A percentile compares a stretch with the other conserved stretches of the same genome.
These are phyloP conservation scores for Sycobia sp. DNA, from an alignment of 1,140 invertebrate genomes.

Conservation along the genomic window DNA sequence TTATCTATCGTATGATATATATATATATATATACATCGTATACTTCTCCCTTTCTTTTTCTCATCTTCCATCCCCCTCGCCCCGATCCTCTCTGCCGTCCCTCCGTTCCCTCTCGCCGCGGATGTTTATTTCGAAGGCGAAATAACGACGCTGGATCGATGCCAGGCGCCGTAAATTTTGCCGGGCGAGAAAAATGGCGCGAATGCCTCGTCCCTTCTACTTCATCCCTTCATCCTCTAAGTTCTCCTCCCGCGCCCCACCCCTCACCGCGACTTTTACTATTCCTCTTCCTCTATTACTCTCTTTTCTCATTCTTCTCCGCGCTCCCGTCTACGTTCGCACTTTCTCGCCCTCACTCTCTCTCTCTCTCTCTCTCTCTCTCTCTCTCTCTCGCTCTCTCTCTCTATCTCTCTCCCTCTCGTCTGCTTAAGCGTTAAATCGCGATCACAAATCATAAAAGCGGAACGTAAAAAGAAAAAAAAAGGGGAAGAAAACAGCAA, in stretches of 20 bases:
- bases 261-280: slow-evolving; percentile 38
- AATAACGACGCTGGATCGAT: slow-evolving; percentile 59
- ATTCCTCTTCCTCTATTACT: slow-evolving; percentile 10
- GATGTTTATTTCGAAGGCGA: slow-evolving; percentile 59
- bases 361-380: slow-evolving; percentile 33
- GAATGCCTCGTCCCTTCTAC: slow-evolving; percentile 47
- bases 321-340: neutral
- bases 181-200: slow-evolving; percentile 58
- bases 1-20: slow-evolving; percentile 20
- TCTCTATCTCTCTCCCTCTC: neutral
- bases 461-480: neutral
- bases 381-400: slow-evolving; percentile 15
- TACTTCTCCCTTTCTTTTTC: neutral
- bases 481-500: too few relatives aligned
- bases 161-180: slow-evolving; percentile 58
- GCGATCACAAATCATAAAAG: slow-evolving; percentile 15
- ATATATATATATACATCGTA: neutral
- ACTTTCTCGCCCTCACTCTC: neutral
- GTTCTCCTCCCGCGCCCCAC: slow-evolving; percentile 14
- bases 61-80: too few relatives aligned
- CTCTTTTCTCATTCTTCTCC: slow-evolving; percentile 15
- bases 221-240: slow-evolving; percentile 30
- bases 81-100: too few relatives aligned
- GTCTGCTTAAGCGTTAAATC: slow-evolving; percentile 2
- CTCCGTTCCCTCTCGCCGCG: too few relatives aligned